phyloP scores from a whole-genome alignment of 35 echinoderm and acorn worm genomes.

The Strongylocentrotus purpuratus region DNA sequence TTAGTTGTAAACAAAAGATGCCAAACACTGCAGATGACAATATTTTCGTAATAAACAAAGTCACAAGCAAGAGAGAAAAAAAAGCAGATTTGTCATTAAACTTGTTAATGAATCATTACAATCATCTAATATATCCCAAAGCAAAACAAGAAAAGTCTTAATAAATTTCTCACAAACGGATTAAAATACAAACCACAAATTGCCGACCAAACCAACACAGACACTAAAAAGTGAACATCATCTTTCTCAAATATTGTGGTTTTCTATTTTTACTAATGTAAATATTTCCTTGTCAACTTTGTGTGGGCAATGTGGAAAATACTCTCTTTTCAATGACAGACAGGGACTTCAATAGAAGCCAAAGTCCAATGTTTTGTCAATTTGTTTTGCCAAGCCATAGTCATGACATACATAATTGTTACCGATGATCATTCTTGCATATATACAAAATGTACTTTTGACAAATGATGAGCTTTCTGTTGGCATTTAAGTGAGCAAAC shows the following conservation, averaged over 20 bases:
- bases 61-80: no score
- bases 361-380: conserved; percentile 18
- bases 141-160: no score
- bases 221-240: neutral
- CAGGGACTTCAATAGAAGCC: neutral
- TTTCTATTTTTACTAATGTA: neutral
- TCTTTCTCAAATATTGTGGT: neutral
- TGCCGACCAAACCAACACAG: neutral
- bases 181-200: neutral
- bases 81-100: no score
- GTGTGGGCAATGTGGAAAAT: neutral
- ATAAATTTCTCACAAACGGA: no score
- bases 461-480: neutral
- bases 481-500: neutral
- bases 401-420: neutral
- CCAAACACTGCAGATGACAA: no score
- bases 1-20: no score
- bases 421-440: neutral
- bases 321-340: conserved; percentile 4
- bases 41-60: no score
- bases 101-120: no score
- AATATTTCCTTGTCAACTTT: neutral
- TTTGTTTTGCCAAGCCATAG: neutral
- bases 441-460: neutral
- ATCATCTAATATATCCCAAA: no score